A percentile compares a stretch with the other conserved stretches of the same genome.
phyloP scores from a whole-genome alignment of 2,888 invertebrate species.

The Lamproptera curius region DNA sequence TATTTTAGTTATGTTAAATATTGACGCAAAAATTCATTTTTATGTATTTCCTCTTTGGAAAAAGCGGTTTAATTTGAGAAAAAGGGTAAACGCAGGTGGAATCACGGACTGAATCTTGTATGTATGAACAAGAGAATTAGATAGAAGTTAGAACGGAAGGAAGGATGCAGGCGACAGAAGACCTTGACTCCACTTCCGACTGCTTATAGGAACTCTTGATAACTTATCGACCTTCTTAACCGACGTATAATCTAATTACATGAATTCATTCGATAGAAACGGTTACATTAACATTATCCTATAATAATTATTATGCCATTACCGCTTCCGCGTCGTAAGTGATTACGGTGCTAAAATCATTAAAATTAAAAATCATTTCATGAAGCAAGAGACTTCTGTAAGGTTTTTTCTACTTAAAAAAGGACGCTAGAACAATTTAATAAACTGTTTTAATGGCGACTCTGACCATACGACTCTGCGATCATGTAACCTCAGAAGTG shows the following conservation, averaged over 20 bases:
- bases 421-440: background rate
- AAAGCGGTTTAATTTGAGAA: too few species aligned
- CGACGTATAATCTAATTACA: slow-evolving; percentile 16
- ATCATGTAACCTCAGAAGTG: too few species aligned
- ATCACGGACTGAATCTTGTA: too few species aligned
- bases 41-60: too few species aligned
- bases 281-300: background rate
- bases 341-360: background rate
- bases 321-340: background rate
- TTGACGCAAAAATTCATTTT: too few species aligned
- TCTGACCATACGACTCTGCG: background rate
- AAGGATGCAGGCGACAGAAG: slow-evolving; percentile 44
- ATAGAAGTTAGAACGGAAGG: slow-evolving; percentile 54
- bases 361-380: background rate
- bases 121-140: too few species aligned
- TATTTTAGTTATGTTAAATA: too few species aligned
- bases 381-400: background rate
- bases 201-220: slow-evolving; percentile 43
- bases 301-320: background rate
- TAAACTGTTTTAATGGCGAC: background rate
- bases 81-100: too few species aligned
- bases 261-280: slow-evolving; percentile 6
- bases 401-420: background rate
- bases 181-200: slow-evolving; percentile 62
- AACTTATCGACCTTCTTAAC: slow-evolving; percentile 36